These are phyloP conservation scores for Agrypnus murinus DNA, from an alignment of 2,888 invertebrate genomes.

Conservation along the genomic window DNA sequence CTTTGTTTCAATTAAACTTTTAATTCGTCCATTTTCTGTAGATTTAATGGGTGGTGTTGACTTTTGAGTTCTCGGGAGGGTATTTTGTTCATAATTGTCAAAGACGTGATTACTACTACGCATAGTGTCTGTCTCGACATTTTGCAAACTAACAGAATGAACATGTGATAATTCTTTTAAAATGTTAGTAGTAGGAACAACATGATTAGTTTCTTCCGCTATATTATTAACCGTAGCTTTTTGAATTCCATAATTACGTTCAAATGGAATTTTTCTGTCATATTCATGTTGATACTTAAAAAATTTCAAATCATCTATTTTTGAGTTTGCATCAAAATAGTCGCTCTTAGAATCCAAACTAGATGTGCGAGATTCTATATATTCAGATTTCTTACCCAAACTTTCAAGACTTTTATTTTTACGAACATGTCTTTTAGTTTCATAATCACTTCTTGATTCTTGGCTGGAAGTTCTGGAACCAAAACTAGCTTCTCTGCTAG, in stretches of 20 bases:
- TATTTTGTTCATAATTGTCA: conserved; percentile 72
- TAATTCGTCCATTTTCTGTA: conserved; percentile 38
- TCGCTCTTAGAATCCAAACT: conserved; percentile 81
- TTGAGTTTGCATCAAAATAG: conserved; percentile 74
- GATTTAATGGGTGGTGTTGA: conserved; percentile 41
- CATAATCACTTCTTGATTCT: conserved; percentile 77
- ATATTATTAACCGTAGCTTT: conserved; percentile 56
- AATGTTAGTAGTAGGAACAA: conserved; percentile 31
- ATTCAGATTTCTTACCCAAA: conserved; percentile 60
- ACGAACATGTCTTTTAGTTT: conserved; percentile 60
- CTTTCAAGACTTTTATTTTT: conserved; percentile 63
- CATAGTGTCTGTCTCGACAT: conserved; percentile 80
- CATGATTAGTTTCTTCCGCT: conserved; percentile 42
- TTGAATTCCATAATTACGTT: conserved; percentile 70
- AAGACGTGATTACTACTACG: conserved; percentile 73
- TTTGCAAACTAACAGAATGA: conserved; percentile 81
- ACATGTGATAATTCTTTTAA: conserved; percentile 69
- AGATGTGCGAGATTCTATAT: conserved; percentile 78
- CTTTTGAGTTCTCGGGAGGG: conserved; percentile 69
- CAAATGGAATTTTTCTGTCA: conserved; percentile 69
- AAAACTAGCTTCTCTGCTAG: conserved; percentile 71
- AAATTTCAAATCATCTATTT: conserved; percentile 61
- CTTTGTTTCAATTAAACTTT: conserved; percentile 59
- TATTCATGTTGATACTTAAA: conserved; percentile 62
- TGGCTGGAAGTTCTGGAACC: conserved; percentile 79